Percentiles rank a stretch among this genome's conserved stretches.
phyloP scores from a whole-genome alignment of 2,113 vertebrate species.

The Calonectris borealis region DNA sequence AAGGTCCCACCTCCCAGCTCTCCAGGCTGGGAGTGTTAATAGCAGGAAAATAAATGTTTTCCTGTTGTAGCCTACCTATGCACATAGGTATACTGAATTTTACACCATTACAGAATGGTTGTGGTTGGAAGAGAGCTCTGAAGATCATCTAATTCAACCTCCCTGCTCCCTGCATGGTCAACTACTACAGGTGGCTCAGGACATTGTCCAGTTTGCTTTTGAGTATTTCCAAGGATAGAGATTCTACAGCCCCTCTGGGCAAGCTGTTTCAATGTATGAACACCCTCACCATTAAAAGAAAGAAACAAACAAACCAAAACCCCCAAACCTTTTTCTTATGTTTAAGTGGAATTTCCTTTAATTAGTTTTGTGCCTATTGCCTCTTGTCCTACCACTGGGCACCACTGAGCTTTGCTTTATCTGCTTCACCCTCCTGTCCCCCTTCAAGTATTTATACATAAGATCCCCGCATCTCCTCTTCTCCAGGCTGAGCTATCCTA shows the following conservation, averaged over 20 bases:
- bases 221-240: not conserved
- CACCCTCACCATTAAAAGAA: not conserved
- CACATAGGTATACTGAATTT: not conserved
- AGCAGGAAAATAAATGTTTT: not conserved
- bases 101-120: not conserved
- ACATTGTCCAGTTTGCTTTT: not conserved
- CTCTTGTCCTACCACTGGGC: not conserved
- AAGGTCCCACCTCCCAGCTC: not conserved
- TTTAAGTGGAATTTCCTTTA: not conserved
- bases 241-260: not conserved
- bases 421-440: not conserved
- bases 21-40: not conserved
- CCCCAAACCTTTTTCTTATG: not conserved
- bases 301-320: no score
- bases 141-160: not conserved
- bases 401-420: not conserved
- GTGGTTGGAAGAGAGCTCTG: not conserved
- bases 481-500: not conserved
- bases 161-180: not conserved
- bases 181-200: not conserved
- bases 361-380: not conserved
- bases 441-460: not conserved
- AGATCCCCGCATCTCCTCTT: not conserved
- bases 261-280: not conserved
- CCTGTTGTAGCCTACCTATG: not conserved